Evolutionary conservation across 2,113 vertebrate species (phyloP).

Genomic region (Thermophis baileyi): DNA sequence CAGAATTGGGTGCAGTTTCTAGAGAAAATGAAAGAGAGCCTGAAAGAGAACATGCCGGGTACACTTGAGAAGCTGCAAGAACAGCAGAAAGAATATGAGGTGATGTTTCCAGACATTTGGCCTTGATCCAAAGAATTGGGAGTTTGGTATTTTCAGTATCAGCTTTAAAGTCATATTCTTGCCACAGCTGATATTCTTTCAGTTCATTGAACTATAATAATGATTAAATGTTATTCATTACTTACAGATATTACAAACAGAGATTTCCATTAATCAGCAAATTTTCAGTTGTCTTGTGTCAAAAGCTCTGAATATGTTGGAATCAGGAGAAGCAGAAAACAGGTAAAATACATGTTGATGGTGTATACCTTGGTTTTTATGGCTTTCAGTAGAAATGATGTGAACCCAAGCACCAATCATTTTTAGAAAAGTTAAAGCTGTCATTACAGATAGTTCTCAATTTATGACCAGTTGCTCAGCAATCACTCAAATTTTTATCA

Average conservation of each 20-base stretch:
- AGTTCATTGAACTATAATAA: background rate
- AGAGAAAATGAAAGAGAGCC: slow-evolving; percentile 78
- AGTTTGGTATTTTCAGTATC: background rate
- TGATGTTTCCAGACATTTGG: slow-evolving; percentile 46
- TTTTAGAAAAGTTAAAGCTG: background rate
- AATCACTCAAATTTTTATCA: background rate
- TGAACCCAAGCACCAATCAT: background rate
- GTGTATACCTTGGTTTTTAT: rapidly evolving
- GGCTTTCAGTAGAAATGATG: background rate
- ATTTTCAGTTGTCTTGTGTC: slow-evolving; percentile 79
- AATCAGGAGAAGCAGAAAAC: slow-evolving; percentile 77
- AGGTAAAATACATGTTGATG: slow-evolving; percentile 68
- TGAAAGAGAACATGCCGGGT: slow-evolving; percentile 70
- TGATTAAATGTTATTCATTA: slow-evolving; percentile 20
- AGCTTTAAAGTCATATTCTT: background rate
- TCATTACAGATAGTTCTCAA: background rate
- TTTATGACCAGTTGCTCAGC: background rate
- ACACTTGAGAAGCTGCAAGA: slow-evolving; percentile 73
- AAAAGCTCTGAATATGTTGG: slow-evolving; percentile 80
- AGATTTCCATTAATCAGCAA: slow-evolving; percentile 82
- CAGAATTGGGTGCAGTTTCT: slow-evolving; percentile 84
- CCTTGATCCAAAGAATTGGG: background rate
- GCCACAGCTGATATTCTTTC: background rate
- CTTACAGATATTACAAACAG: slow-evolving; percentile 83
- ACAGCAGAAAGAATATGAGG: slow-evolving; percentile 84